These are phyloP conservation scores for Drosophila paramelanica DNA, from an alignment of 2,888 invertebrate species.

Conservation along the genomic window DNA sequence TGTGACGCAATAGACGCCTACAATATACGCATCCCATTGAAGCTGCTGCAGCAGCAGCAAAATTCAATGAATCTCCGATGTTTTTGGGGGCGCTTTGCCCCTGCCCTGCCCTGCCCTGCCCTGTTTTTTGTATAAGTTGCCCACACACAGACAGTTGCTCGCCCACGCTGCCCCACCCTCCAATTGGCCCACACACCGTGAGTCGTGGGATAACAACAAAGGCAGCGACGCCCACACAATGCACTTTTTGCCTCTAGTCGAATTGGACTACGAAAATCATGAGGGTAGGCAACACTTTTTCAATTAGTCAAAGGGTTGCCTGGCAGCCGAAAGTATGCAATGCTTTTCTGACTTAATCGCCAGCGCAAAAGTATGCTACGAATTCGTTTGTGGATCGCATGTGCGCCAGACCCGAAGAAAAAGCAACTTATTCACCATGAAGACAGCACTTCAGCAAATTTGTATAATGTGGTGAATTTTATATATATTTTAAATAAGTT, in stretches of 20 bases:
- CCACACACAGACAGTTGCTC: constrained; percentile 27
- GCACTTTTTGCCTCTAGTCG: constrained; percentile 22
- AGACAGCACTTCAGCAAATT: neutral
- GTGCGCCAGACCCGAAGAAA: neutral
- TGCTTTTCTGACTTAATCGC: neutral
- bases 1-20: constrained; percentile 59
- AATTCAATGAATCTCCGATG: constrained; percentile 50
- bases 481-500: neutral
- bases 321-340: constrained; percentile 40
- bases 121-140: constrained; percentile 2
- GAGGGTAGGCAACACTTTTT: constrained; percentile 48
- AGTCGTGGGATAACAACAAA: constrained; percentile 18
- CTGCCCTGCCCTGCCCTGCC: neutral
- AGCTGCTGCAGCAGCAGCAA: constrained; percentile 29
- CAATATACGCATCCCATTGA: constrained; percentile 37
- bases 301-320: neutral
- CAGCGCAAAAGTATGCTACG: constrained; percentile 50
- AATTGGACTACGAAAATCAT: constrained; percentile 24
- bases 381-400: constrained; percentile 33
- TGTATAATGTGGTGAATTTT: neutral
- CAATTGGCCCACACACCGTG: constrained; percentile 42
- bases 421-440: neutral
- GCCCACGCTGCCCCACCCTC: constrained; percentile 44
- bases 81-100: constrained; percentile 10
- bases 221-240: constrained; percentile 38